A percentile compares a stretch with the other conserved stretches of the same genome.
Conservation (phyloP, 2,113 vertebrate species). For the Pteronura brasiliensis region DNA sequence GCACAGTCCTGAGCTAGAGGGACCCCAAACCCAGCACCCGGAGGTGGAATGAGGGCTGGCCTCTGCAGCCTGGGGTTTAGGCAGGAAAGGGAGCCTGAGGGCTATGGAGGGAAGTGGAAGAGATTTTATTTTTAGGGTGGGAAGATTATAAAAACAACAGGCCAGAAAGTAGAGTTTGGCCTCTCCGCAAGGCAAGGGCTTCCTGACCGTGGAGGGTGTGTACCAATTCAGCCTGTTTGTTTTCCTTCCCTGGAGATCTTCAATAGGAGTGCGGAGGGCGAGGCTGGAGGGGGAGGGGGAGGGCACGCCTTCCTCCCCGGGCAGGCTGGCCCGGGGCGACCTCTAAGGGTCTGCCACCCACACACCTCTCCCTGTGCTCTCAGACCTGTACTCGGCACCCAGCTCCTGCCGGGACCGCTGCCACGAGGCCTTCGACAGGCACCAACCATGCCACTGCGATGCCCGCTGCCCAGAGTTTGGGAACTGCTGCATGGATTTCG, state of each 20-base stretch:
- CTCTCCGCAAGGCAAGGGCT: constrained; percentile 23
- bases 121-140: constrained; percentile 62
- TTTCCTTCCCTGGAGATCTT: constrained; percentile 49
- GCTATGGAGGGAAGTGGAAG: constrained; percentile 18
- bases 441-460: constrained; percentile 88
- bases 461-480: constrained; percentile 71
- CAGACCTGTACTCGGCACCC: constrained; percentile 73
- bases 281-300: background rate
- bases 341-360: background rate
- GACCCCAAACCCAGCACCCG: background rate
- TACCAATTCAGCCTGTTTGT: constrained; percentile 21
- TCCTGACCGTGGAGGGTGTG: constrained; percentile 48
- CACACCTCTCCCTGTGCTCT: background rate
- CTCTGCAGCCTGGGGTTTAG: background rate
- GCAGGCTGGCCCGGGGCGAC: background rate
- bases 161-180: constrained; percentile 8
- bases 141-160: constrained; percentile 63
- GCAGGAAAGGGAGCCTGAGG: background rate
- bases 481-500: constrained; percentile 86
- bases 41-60: background rate
- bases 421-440: constrained; percentile 79
- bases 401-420: constrained; percentile 88
- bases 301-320: no score
- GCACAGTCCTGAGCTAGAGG: background rate
- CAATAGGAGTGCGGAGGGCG: background rate